Evolutionary conservation across 2,888 invertebrate species (phyloP).

Genomic region (Stictocephala bisonia): DNA sequence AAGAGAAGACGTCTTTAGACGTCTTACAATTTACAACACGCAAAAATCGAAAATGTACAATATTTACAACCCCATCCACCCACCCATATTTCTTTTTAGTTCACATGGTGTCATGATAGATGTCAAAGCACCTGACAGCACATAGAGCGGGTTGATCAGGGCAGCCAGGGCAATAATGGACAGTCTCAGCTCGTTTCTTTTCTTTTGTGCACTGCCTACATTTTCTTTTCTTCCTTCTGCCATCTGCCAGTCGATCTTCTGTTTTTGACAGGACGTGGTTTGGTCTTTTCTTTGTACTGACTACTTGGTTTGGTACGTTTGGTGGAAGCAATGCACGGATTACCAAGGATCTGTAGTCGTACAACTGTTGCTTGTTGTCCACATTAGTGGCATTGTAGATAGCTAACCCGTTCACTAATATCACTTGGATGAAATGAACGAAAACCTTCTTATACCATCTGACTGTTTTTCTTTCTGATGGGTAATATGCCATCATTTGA

Average conservation of each 20-base stretch:
- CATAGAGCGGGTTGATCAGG: conserved; percentile 1
- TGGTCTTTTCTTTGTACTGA: conserved; percentile 11
- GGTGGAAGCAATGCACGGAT: conserved; percentile 23
- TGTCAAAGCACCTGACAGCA: conserved; percentile 12
- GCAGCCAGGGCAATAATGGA: conserved; percentile 15
- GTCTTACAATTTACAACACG: neutral
- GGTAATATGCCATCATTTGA: conserved; percentile 44
- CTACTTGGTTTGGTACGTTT: neutral
- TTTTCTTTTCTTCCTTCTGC: conserved; percentile 17
- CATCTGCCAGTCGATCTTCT: conserved; percentile 21
- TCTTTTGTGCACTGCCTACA: conserved; percentile 25
- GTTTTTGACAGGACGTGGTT: conserved; percentile 18
- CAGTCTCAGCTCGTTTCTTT: conserved; percentile 19
- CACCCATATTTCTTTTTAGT: conserved; percentile 18
- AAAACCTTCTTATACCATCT: conserved; percentile 44
- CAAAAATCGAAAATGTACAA: neutral
- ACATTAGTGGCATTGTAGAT: conserved; percentile 1
- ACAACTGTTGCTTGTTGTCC: neutral
- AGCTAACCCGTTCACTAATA: neutral
- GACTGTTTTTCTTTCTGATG: conserved; percentile 21
- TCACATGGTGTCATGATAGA: neutral
- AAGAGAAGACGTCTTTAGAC: conserved; percentile 3
- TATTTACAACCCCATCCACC: conserved; percentile 14
- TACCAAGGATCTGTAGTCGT: neutral
- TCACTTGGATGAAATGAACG: neutral